Evolutionary conservation across 2,888 invertebrate genomes (phyloP), one percentile per base, ranked within the genome.

Genomic region (Gibbula magus): DNA sequence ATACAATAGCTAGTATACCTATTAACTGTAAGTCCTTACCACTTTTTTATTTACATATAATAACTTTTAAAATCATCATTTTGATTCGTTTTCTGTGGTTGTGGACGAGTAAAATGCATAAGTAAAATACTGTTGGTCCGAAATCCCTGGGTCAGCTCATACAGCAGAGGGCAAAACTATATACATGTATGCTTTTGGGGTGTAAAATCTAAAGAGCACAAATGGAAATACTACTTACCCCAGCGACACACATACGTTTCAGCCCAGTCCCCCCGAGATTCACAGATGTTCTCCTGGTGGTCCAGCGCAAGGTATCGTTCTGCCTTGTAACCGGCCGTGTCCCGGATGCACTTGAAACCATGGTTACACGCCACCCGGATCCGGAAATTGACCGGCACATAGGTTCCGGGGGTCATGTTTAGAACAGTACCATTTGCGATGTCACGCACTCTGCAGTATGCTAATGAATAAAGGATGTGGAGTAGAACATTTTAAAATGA

Each of bases 391-490:
- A 35, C 32, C 13, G 73, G 73, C 4, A 78, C 78, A n/a, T 73
- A 78, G 16, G 51, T 54, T 18, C 56, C 70, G 18, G 20, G 22
- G 22, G 51, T 74, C 22, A 73, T 53, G 56, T 56, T 45, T 3
- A 45, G 16, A n/a, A 73, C 39, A 13, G 73, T 78, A n/a, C 78
- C 78, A 20, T 78, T 78, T 10, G 25, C 53, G 7, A 78, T 51
- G 32, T 35, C 1, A 3, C 54, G 70, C 16, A 74, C 45, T 8
- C 67, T 35, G 35, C 78, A 78, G 67, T 74, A 78, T 18, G 52
- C 78, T 78, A 35, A 35, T 20, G 16, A 39, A 29, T 20, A 32
- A 76, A 75, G 18, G 32, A n/a, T n/a, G n/a, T n/a, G n/a, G n/a
- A n/a, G n/a, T n/a, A n/a, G n/a, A n/a, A n/a, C n/a, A n/a, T n/a